Evolutionary conservation across 2,797 vertebrate genomes (phyloP).

Genomic region (Anabas testudineus): DNA sequence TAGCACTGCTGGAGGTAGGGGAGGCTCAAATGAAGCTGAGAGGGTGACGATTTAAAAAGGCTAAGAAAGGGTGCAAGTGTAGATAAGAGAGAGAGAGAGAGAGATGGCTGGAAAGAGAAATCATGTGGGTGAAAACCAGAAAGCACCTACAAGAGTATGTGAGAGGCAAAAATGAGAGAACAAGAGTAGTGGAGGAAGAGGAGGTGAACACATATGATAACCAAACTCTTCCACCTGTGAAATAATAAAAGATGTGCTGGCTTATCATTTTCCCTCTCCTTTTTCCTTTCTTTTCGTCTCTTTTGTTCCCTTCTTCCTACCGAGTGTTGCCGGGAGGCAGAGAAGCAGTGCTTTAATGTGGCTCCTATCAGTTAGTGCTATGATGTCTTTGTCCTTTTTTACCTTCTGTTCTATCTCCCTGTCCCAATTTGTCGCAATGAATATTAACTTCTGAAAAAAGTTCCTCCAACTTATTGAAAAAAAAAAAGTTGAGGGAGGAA

Average conservation of each 20-base stretch:
- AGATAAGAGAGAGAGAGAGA: constrained; percentile 21
- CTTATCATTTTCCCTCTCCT: constrained; percentile 65
- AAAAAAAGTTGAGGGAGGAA: constrained; percentile 48
- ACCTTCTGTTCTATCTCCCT: constrained; percentile 55
- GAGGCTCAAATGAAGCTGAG: constrained; percentile 22
- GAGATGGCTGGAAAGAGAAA: constrained; percentile 18
- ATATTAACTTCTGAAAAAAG: constrained; percentile 69
- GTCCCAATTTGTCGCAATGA: constrained; percentile 68
- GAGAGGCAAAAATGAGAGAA: constrained; percentile 20
- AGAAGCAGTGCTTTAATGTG: constrained; percentile 62
- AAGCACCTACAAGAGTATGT: constrained; percentile 8
- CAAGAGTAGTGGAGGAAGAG: constrained; percentile 6
- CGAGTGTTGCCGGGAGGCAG: constrained; percentile 61
- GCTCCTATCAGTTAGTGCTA: constrained; percentile 67
- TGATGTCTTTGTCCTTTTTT: constrained; percentile 76
- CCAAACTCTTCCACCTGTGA: constrained; percentile 66
- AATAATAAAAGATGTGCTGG: constrained; percentile 69
- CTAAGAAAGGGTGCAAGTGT: constrained; percentile 31
- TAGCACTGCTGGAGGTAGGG: neutral
- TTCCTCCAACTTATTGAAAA: constrained; percentile 62
- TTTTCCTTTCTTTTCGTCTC: constrained; percentile 46
- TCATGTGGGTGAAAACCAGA: constrained; percentile 11
- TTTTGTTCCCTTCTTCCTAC: constrained; percentile 65
- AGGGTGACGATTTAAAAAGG: constrained; percentile 16
- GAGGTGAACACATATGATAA: constrained; percentile 55